Base-by-base conservation (phyloP, 2,113 vertebrate species). In the Helogale parvula region DNA sequence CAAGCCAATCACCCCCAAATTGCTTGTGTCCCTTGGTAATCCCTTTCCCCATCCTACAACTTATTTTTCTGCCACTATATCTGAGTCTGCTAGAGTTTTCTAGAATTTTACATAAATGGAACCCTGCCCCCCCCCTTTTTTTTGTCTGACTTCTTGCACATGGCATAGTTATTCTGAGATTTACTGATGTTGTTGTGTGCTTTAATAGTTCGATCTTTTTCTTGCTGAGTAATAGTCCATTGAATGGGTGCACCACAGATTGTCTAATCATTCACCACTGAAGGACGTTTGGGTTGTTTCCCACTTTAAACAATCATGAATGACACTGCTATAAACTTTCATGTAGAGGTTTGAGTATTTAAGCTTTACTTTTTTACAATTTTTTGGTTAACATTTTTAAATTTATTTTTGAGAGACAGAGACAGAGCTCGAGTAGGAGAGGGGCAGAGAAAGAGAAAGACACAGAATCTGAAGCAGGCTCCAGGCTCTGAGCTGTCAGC, bases 41-140 rank as follows among this genome's bases (percentile, higher is more conserved):
- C 60, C n/a, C 72, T 72, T 27, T 31, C 57, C 4, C 7, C 52
- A 19, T 52, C 47, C 41, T 77, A 10, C 47, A 52, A n/a, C 12
- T 41, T 60, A 80, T n/a, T 38, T 96, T 92, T 88, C 72, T 88
- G 47, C 69, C 27, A 23, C 45, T 85, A 10, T 82, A 81, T 27
- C 63, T 69, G 29, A 72, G 25, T 81, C 81, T 84, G 29, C 41
- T 65, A 65, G 63, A 65, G 27, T 72, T 86, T 95, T 89, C 83
- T 85, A 77, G 27, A 96, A 89, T 91, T 84, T 88, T 82, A 77
- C 19, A 27, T 86, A 89, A 90, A n/a, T 90, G 29, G 15, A 92
- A 82, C 9, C 74, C 72, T 71, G 35, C 50, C 45, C 45, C 45
- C 45, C 45, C 45, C 45, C 45, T 10, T 47, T 47, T 47, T 54